Evolutionary conservation across 2,797 vertebrate genomes (phyloP).

Genomic region (Sebastiscus tertius): DNA sequence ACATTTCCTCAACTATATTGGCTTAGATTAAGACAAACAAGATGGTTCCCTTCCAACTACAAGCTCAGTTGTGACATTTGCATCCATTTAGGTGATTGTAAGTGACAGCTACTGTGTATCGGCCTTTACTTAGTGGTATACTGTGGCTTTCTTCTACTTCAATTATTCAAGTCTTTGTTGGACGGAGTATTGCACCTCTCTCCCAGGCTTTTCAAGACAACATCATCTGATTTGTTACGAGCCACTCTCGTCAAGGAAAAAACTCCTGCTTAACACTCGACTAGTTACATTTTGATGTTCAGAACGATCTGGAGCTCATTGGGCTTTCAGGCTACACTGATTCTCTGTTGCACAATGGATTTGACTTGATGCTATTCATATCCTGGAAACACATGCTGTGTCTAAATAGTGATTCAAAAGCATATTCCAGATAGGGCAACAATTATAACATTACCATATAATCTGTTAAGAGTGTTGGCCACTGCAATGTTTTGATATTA

Average conservation of each 20-base stretch:
- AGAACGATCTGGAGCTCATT: conserved; percentile 26
- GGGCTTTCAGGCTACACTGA: conserved; percentile 4
- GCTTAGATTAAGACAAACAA: conserved; percentile 61
- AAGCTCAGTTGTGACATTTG: conserved; percentile 68
- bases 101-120: conserved; percentile 75
- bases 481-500: conserved; percentile 16
- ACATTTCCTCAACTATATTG: conserved; percentile 54
- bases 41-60: conserved; percentile 46
- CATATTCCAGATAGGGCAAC: background rate
- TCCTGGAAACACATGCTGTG: conserved; percentile 13
- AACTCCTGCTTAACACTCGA: conserved; percentile 48
- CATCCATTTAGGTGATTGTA: conserved; percentile 72
- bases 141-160: conserved; percentile 52
- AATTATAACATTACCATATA: conserved; percentile 6
- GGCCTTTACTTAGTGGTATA: conserved; percentile 64
- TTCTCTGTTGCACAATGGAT: conserved; percentile 14
- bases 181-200: conserved; percentile 67
- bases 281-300: conserved; percentile 37
- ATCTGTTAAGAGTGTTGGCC: conserved; percentile 16
- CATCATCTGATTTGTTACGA: conserved; percentile 66
- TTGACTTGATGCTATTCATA: conserved; percentile 25
- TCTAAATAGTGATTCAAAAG: conserved; percentile 2
- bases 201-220: conserved; percentile 57
- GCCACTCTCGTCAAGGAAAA: conserved; percentile 28
- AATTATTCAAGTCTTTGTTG: conserved; percentile 76